Evolutionary conservation across 2,797 vertebrate genomes (phyloP), one percentile per base, ranked within the genome.

Genomic region (Rhinichthys osculus): DNA sequence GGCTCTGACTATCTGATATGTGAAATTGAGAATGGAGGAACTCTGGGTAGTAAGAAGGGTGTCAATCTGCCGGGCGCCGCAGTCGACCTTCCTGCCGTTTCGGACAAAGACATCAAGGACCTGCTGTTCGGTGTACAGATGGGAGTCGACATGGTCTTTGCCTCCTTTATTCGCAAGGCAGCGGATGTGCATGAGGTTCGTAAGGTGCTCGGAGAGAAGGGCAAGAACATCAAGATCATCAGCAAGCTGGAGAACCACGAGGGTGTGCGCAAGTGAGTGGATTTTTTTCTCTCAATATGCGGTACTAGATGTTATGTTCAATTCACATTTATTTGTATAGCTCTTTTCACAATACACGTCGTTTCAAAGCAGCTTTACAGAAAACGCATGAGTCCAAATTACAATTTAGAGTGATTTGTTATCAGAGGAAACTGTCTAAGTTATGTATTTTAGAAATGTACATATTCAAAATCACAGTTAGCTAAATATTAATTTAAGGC

Each of bases 191-290:
- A 98, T 0, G 98, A 95, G 0, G 98, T 99, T 85, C 94, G 98
- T 82, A 94, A 96, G 57, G 95, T 99, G 89, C 94, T 99, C 38
- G 98, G 98, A 11, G 97, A 99, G 86, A 98, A 95, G 88, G 98
- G 98, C 88, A 99, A 98, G 93, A 94, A 98, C 90, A 99, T 99
- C 73, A 99, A 99, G 96, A 99, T 99, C 89, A 99, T 99, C 94
- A 99, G 98, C 96, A 99, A 99, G 90, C 97, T 99, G 0, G 98
- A 99, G 95, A 99, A 99, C 91, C 98, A 99, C 0, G 98, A 99
- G 93, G 98, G 98, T 1, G 98, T 99, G 17, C 97, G 97, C 92
- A 97, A 98, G 98, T 98, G 80, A 91, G 92, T 11, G 27, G 13
- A 7, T 33, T 30, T 2, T 69, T 10, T 42, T 10, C 42, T 42